phyloP scores from a whole-genome alignment of 2,888 invertebrate species.

The Charanyca ferruginea region DNA sequence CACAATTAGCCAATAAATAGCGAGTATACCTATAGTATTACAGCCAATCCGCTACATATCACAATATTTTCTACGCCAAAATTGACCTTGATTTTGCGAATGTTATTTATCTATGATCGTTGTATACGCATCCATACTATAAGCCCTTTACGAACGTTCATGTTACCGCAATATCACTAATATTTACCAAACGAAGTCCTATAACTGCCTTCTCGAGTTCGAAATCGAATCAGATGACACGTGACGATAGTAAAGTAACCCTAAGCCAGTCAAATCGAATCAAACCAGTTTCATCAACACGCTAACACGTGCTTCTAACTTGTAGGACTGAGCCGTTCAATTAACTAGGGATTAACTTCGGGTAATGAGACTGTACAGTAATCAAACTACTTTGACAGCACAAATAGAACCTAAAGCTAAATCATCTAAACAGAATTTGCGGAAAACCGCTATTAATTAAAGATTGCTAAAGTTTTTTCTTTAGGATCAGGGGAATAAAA shows the following conservation, averaged over 20 bases:
- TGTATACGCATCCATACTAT: background rate
- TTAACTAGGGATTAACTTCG: constrained; percentile 23
- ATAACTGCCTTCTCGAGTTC: constrained; percentile 19
- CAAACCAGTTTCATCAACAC: constrained; percentile 27
- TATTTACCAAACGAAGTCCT: constrained; percentile 15
- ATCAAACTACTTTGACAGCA: background rate
- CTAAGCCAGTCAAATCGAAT: constrained; percentile 31
- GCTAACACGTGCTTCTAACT: constrained; percentile 16
- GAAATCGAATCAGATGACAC: constrained; percentile 1
- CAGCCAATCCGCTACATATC: no score
- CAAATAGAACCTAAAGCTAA: background rate
- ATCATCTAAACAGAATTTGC: constrained; percentile 15
- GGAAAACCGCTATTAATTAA: constrained; percentile 30
- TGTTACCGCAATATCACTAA: background rate
- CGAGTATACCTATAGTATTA: background rate
- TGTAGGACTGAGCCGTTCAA: constrained; percentile 7
- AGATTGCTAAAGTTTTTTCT: constrained; percentile 29
- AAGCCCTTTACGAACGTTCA: background rate
- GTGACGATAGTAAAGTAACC: constrained; percentile 14
- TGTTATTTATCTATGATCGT: background rate
- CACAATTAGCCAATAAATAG: background rate
- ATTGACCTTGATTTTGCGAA: background rate
- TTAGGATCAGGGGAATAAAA: constrained; percentile 31
- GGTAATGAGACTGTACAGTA: constrained; percentile 16
- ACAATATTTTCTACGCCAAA: no score